These are phyloP conservation scores for Scartelaos histophorus DNA, from an alignment of 2,113 vertebrate species.

Conservation along the genomic window DNA sequence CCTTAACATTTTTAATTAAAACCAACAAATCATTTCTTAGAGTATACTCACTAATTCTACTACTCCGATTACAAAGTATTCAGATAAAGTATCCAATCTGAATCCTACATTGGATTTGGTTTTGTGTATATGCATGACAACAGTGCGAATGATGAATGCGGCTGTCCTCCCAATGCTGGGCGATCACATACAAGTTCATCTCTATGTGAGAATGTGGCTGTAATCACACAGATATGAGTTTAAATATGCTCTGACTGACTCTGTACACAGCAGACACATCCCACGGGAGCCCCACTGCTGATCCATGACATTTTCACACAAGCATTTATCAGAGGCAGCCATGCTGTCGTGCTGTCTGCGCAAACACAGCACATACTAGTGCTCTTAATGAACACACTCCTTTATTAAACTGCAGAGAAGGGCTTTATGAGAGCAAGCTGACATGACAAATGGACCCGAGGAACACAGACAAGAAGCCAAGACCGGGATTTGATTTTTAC, in stretches of 20 bases:
- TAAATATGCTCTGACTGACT: neutral
- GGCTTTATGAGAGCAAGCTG: too few species aligned
- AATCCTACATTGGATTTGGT: neutral
- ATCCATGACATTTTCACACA: slow-evolving; percentile 34
- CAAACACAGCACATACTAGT: slow-evolving; percentile 10
- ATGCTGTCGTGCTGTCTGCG: slow-evolving; percentile 22
- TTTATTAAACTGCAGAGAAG: neutral
- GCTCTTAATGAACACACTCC: slow-evolving; percentile 4
- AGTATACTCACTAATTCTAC: too few species aligned
- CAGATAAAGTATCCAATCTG: neutral
- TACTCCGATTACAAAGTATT: too few species aligned
- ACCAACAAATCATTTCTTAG: too few species aligned
- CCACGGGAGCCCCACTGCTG: neutral
- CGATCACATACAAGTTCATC: slow-evolving; percentile 30
- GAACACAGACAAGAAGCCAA: neutral
- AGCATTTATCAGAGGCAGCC: slow-evolving; percentile 36
- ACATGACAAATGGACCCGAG: neutral
- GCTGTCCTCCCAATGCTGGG: slow-evolving; percentile 32
- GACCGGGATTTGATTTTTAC: too few species aligned
- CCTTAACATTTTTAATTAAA: too few species aligned
- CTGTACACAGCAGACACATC: neutral
- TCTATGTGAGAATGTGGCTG: neutral
- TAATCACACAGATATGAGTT: neutral
- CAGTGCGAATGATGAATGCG: slow-evolving; percentile 36
- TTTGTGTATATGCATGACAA: neutral